phyloP scores from a whole-genome alignment of 2,113 vertebrate genomes.

The Agelaius tricolor region DNA sequence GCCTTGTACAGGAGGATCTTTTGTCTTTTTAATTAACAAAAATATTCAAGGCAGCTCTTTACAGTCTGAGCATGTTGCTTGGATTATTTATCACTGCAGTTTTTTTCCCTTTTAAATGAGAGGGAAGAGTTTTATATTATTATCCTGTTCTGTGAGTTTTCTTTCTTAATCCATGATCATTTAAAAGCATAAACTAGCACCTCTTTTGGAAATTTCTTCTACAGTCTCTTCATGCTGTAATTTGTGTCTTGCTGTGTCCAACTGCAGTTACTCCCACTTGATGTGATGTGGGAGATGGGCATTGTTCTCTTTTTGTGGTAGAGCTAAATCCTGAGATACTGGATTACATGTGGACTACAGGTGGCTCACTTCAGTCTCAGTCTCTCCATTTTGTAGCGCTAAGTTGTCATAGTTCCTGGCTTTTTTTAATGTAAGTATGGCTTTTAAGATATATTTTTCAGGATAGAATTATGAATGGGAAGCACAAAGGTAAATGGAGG shows the following conservation, averaged over 20 bases:
- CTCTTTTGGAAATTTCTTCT: not conserved
- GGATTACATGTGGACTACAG: not conserved
- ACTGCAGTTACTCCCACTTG: constrained; percentile 6
- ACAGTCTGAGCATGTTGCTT: not conserved
- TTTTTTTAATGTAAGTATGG: not conserved
- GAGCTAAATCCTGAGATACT: not conserved
- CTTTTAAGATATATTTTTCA: not conserved
- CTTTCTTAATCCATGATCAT: not conserved
- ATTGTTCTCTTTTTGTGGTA: not conserved
- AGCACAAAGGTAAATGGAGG: not conserved
- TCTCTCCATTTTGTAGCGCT: not conserved
- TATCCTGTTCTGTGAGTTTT: not conserved
- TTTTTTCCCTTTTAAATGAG: not conserved
- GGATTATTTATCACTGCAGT: not conserved
- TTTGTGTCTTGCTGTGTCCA: not conserved
- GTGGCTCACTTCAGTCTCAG: not conserved
- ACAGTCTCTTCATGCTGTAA: not conserved
- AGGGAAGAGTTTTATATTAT: not conserved
- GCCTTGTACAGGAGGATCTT: not conserved
- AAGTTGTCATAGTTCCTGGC: not conserved
- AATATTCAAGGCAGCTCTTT: constrained; percentile 30
- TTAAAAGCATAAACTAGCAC: not conserved
- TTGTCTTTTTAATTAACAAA: not conserved
- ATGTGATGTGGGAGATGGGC: not conserved
- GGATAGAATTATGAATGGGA: not conserved